Evolutionary conservation across 2,113 vertebrate genomes (phyloP).

Genomic region (Pomatorhinus ruficollis): DNA sequence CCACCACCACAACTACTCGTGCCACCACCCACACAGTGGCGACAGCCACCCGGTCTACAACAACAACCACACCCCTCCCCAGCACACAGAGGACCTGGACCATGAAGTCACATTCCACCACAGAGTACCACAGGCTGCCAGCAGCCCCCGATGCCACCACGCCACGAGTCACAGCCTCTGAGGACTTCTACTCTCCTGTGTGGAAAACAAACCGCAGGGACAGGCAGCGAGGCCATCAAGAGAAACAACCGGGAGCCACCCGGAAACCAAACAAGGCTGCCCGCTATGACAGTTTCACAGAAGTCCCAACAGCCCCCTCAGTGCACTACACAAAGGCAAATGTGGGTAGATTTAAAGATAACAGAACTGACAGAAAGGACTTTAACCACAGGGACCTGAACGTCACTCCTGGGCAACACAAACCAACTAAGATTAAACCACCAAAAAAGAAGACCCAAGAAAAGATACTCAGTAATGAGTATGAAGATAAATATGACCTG

Average conservation of each 20-base stretch:
- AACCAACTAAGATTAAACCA: slow-evolving; percentile 78
- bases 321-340: slow-evolving; percentile 66
- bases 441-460: slow-evolving; percentile 81
- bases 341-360: slow-evolving; percentile 78
- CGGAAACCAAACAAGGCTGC: slow-evolving; percentile 67
- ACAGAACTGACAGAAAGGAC: slow-evolving; percentile 83
- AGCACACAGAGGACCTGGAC: slow-evolving; percentile 75
- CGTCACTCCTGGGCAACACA: slow-evolving; percentile 73
- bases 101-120: slow-evolving; percentile 41
- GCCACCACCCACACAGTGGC: slow-evolving; percentile 49
- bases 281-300: slow-evolving; percentile 51
- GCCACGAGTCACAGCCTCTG: slow-evolving; percentile 57
- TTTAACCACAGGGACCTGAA: slow-evolving; percentile 68
- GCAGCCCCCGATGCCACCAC: slow-evolving; percentile 48
- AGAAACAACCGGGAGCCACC: slow-evolving; percentile 27
- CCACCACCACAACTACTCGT: slow-evolving; percentile 68
- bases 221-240: slow-evolving; percentile 49
- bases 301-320: slow-evolving; percentile 52
- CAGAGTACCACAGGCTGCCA: slow-evolving; percentile 64
- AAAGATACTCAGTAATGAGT: slow-evolving; percentile 85
- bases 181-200: slow-evolving; percentile 70
- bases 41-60: slow-evolving; percentile 43
- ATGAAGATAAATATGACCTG: slow-evolving; percentile 83
- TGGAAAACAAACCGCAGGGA: slow-evolving; percentile 77
- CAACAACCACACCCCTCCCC: slow-evolving; percentile 66